phyloP scores from a whole-genome alignment of 2,797 vertebrate species.

The Pangasius mekongensis region DNA sequence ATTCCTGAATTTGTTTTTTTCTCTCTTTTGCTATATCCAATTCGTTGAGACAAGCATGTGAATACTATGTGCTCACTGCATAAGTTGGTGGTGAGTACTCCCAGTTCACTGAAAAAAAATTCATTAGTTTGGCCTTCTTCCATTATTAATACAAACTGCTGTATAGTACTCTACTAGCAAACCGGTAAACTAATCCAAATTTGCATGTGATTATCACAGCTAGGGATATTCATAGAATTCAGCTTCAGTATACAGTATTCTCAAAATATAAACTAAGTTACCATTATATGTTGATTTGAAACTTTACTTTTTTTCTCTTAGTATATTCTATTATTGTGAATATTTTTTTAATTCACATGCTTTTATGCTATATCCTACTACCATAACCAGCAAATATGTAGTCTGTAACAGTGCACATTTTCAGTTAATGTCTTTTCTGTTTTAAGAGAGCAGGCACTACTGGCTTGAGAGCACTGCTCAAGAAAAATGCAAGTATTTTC shows the following conservation, averaged over 20 bases:
- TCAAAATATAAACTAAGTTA: neutral
- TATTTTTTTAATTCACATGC: neutral
- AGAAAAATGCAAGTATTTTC: neutral
- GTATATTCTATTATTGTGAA: neutral
- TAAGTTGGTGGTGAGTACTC: neutral
- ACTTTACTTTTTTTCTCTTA: neutral
- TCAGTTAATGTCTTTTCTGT: neutral
- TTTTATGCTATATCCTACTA: neutral
- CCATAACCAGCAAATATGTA: neutral
- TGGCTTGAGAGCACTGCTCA: neutral
- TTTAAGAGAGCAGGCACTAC: neutral
- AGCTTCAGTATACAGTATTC: neutral
- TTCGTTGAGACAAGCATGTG: neutral
- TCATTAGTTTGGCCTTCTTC: neutral
- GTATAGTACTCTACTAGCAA: neutral
- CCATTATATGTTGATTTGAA: neutral
- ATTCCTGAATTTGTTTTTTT: neutral
- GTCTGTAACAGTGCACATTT: neutral
- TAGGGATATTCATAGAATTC: neutral
- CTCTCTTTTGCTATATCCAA: neutral
- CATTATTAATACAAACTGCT: neutral
- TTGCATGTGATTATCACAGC: neutral
- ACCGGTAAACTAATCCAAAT: neutral
- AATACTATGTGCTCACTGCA: neutral
- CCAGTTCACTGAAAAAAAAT: neutral